Percentiles rank a stretch among this genome's conserved stretches.
Conservation (phyloP, 2,888 invertebrate species). For the Plagiodera versicolora region DNA sequence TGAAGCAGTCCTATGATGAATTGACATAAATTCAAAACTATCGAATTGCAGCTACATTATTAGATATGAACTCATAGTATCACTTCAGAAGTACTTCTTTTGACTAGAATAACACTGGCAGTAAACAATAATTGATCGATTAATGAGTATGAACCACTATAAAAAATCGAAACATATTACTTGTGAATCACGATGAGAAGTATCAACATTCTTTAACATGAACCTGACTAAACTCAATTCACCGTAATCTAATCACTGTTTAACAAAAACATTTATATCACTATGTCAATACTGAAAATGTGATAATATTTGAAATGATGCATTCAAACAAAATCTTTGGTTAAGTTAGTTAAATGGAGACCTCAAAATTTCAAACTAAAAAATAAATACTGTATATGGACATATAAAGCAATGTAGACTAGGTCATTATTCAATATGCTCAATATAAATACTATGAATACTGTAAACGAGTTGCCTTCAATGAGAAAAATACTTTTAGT, state of each 20-base stretch:
- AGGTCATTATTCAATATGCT: too few species aligned
- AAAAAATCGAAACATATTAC: too few species aligned
- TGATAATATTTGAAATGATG: too few species aligned
- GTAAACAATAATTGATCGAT: background rate
- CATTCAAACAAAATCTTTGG: too few species aligned
- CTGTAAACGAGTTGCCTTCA: background rate
- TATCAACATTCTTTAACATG: too few species aligned
- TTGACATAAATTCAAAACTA: background rate
- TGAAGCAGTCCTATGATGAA: slow-evolving; percentile 12
- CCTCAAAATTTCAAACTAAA: too few species aligned
- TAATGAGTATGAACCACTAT: background rate
- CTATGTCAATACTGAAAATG: background rate
- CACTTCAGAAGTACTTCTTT: slow-evolving; percentile 6
- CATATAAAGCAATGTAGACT: too few species aligned
- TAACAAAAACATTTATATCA: background rate
- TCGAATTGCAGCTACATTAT: background rate
- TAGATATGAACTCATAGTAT: background rate
- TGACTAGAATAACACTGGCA: slow-evolving; percentile 13
- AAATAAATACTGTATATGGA: too few species aligned
- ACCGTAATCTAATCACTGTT: background rate
- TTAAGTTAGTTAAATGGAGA: too few species aligned
- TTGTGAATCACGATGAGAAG: too few species aligned
- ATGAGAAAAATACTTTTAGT: background rate
- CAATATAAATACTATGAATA: background rate
- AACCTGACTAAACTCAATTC: background rate